A percentile compares a stretch with the other conserved stretches of the same genome.
Evolutionary conservation across 92 coral and sea anemone genomes (phyloP).

Genomic region (Galaxea fascicularis): DNA sequence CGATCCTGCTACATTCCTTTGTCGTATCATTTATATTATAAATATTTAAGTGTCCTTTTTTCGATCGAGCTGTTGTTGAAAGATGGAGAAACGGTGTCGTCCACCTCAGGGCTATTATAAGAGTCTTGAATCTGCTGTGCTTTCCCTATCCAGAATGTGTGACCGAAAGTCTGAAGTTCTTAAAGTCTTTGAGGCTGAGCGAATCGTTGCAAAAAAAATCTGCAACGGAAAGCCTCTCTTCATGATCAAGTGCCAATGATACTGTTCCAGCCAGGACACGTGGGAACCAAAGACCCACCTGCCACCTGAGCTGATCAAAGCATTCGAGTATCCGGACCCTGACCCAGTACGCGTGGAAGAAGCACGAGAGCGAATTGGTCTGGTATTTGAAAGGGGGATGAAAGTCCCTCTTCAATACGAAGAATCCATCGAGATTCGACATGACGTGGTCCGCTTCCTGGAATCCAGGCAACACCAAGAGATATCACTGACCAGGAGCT

Average conservation of each 20-base stretch:
- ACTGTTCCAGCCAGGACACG: no score
- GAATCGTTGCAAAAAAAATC: no score
- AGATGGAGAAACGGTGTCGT: background rate
- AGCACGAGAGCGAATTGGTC: no score
- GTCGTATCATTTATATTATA: background rate
- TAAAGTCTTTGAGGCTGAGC: background rate
- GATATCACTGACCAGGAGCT: background rate
- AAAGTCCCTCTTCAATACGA: no score
- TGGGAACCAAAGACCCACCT: background rate
- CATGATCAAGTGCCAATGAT: background rate
- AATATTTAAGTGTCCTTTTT: background rate
- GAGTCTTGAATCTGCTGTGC: background rate
- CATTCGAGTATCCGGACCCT: background rate
- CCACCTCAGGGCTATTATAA: conserved; percentile 12
- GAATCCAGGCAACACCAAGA: background rate
- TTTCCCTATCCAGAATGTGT: background rate
- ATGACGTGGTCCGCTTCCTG: conserved; percentile 1
- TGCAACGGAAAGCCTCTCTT: background rate
- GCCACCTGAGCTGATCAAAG: conserved; percentile 7
- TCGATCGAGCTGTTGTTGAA: background rate
- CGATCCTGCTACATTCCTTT: conserved; percentile 1
- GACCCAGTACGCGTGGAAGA: no score
- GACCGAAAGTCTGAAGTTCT: background rate
- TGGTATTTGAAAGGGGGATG: no score
- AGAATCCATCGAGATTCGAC: no score